phyloP scores from a whole-genome alignment of 2,888 invertebrate species.

The Bruchidius siliquastri region DNA sequence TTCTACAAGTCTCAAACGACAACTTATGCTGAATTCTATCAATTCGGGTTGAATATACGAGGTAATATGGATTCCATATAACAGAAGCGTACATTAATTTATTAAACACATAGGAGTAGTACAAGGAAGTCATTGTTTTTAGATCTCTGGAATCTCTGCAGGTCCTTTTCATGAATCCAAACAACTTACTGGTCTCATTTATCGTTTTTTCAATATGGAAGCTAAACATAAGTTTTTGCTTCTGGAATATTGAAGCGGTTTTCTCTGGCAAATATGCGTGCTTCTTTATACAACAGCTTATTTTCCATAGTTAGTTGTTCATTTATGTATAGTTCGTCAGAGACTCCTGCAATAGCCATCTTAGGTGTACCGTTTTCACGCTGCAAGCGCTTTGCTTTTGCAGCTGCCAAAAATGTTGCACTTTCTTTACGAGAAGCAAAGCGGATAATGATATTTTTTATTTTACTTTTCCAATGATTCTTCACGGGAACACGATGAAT shows the following conservation, averaged over 20 bases:
- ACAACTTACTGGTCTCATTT: too few species aligned
- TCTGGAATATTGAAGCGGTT: background rate
- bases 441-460: background rate
- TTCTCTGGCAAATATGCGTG: conserved; percentile 3
- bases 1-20: too few species aligned
- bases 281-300: conserved; percentile 4
- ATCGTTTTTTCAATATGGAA: too few species aligned
- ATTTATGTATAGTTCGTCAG: conserved; percentile 3
- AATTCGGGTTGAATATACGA: too few species aligned
- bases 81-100: too few species aligned
- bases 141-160: too few species aligned
- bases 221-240: background rate
- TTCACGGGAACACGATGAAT: conserved; percentile 4
- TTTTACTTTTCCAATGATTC: conserved; percentile 1
- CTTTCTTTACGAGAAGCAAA: background rate
- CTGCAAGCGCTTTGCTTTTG: background rate
- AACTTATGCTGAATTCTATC: too few species aligned
- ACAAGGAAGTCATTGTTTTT: too few species aligned
- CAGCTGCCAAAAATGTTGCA: background rate
- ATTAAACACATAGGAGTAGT: too few species aligned
- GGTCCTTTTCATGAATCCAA: too few species aligned
- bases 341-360: conserved; percentile 5
- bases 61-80: too few species aligned
- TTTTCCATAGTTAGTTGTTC: conserved; percentile 6
- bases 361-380: conserved; percentile 3